These are phyloP conservation scores for Orestias chungarensis DNA, from an alignment of 2,797 vertebrate species.

Conservation along the genomic window DNA sequence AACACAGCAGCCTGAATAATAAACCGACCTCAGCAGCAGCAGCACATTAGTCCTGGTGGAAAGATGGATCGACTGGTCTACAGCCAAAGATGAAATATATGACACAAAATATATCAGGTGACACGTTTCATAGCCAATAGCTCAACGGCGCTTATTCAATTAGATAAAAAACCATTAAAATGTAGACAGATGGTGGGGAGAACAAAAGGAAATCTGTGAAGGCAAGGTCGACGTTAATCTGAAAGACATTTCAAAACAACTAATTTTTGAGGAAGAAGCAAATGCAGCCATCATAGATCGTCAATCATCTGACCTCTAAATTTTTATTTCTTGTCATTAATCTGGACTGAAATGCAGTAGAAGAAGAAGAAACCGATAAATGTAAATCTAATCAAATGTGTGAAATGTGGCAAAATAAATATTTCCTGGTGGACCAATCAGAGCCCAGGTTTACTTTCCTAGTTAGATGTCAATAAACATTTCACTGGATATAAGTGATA, in stretches of 20 bases:
- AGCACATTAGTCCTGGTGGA: background rate
- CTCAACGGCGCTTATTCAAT: constrained; percentile 30
- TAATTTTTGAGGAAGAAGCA: constrained; percentile 63
- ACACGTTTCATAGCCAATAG: background rate
- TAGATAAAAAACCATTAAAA: constrained; percentile 37
- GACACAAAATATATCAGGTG: background rate
- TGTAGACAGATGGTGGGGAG: constrained; percentile 38
- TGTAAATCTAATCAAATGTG: constrained; percentile 61
- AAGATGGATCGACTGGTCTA: background rate
- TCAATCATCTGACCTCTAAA: constrained; percentile 36
- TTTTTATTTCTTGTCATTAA: constrained; percentile 70
- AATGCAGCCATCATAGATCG: constrained; percentile 63
- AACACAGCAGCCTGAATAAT: background rate
- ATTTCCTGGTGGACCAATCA: background rate
- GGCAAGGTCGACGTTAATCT: constrained; percentile 68
- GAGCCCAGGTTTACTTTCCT: background rate
- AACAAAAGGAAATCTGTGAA: constrained; percentile 74
- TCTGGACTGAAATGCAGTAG: constrained; percentile 64
- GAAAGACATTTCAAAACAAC: constrained; percentile 70
- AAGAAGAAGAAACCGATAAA: constrained; percentile 24
- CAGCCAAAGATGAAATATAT: background rate
- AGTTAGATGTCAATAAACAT: background rate
- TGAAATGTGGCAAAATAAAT: constrained; percentile 36
- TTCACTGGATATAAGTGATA: background rate
- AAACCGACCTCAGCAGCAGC: background rate